phyloP scores from a whole-genome alignment of 2,113 vertebrate genomes.

The Sitta europaea region DNA sequence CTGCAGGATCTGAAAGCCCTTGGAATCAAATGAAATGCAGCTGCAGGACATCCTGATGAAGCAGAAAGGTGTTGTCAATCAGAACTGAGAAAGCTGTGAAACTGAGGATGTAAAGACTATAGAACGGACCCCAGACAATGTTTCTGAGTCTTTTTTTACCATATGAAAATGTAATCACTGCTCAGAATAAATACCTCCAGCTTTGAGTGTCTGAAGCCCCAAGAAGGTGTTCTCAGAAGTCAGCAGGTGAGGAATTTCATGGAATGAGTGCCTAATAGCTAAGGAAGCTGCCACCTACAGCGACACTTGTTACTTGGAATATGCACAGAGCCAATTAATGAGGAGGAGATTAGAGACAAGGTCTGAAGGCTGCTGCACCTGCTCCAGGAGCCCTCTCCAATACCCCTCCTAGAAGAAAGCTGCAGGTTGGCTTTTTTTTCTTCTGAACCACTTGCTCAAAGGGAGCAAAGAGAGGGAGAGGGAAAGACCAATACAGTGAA shows the following conservation, averaged over 20 bases:
- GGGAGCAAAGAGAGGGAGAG: background rate
- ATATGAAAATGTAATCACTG: background rate
- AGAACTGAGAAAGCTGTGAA: background rate
- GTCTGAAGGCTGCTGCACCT: background rate
- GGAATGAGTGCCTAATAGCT: constrained; percentile 13
- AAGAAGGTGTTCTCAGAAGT: constrained; percentile 16
- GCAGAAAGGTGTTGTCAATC: background rate
- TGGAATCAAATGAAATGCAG: background rate
- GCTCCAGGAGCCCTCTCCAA: background rate
- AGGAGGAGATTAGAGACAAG: constrained; percentile 18
- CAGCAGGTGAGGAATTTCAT: background rate
- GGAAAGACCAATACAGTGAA: background rate
- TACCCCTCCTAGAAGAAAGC: background rate
- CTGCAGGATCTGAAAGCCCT: background rate
- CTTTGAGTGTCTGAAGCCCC: background rate
- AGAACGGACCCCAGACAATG: background rate
- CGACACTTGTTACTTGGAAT: background rate
- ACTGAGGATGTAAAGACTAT: background rate
- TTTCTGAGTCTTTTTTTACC: background rate
- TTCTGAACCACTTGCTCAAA: background rate
- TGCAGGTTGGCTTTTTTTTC: background rate
- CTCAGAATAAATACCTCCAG: background rate
- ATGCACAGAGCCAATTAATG: constrained; percentile 7
- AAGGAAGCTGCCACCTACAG: constrained; percentile 37
- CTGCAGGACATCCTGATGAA: background rate